These are phyloP conservation scores for Melipona quadrifasciata DNA, from an alignment of 1,140 invertebrate species.

Conservation along the genomic window DNA sequence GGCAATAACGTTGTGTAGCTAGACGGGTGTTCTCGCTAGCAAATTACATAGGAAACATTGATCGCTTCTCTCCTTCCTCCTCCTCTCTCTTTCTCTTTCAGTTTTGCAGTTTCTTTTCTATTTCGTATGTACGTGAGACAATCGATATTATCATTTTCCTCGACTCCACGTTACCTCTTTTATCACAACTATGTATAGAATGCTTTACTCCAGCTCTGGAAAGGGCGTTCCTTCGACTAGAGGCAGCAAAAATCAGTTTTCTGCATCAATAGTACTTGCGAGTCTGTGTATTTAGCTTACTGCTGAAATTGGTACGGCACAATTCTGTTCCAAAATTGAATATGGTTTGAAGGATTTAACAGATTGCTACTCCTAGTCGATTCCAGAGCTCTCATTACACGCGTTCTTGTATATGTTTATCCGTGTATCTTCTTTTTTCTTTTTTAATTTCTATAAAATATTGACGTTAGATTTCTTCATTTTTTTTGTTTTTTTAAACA, in stretches of 20 bases:
- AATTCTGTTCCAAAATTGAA: neutral
- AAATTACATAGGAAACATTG: constrained; percentile 70
- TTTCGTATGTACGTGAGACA: constrained; percentile 27
- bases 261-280: too few species aligned
- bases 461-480: neutral
- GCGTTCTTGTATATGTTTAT: neutral
- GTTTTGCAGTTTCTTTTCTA: neutral
- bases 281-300: too few species aligned
- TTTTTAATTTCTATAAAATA: constrained; percentile 1
- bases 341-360: neutral
- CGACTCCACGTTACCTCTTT: neutral
- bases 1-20: constrained; percentile 69
- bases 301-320: neutral
- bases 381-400: neutral
- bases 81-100: constrained; percentile 5
- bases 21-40: constrained; percentile 62
- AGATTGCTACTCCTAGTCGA: neutral
- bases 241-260: neutral
- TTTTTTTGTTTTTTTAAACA: neutral
- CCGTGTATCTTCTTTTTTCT: neutral
- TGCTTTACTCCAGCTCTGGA: neutral
- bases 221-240: neutral
- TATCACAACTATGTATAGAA: constrained; percentile 47
- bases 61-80: constrained; percentile 58
- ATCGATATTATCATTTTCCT: constrained; percentile 36